Evolutionary conservation across 2,888 invertebrate genomes (phyloP), one percentile per base, ranked within the genome.

Genomic region (Xylophagus ater): DNA sequence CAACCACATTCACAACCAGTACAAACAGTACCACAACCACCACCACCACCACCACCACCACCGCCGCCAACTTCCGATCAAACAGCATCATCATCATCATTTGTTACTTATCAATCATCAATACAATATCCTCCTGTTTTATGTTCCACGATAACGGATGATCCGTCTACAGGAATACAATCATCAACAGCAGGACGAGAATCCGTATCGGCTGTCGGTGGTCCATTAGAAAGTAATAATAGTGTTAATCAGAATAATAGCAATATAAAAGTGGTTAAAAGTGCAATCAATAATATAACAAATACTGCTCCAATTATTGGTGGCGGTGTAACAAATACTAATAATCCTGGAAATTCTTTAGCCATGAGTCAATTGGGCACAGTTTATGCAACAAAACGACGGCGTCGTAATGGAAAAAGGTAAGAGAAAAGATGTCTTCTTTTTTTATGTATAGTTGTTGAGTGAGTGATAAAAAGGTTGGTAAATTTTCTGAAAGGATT

Each of bases 381-480:
- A 56, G 94, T 94, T 58, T 94, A 94, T 68, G 94, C 94, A 55
- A 94, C 94, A 55, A 94, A 94, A 70, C 71, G 94, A 60, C 76
- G 94, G 60, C 74, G 94, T 57, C 75, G 94, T 62, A 94, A 93
- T 70, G 93, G 93, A 51, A 94, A 94, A 73, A 93, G 92, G 94
- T 93, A 66, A 68, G 77, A 57, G 28, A 15, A 32, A 34, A 29
- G 18, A 33, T 37, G 4, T n/a, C n/a, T n/a, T n/a, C n/a, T 30
- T 6, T 5, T 8, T 17, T 17, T 13, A 30, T 26, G n/a, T 8
- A 5, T n/a, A 8, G n/a, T 26, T 8, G 4, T 26, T 26, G 26
- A 10, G 26, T 13, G 26, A 26, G n/a, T n/a, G n/a, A n/a, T n/a
- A n/a, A 5, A 26, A 26, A 26, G 10, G 5, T 10, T 26, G 12